Base-by-base conservation (phyloP, 2,113 vertebrate genomes). In the Prionailurus bengalensis region DNA sequence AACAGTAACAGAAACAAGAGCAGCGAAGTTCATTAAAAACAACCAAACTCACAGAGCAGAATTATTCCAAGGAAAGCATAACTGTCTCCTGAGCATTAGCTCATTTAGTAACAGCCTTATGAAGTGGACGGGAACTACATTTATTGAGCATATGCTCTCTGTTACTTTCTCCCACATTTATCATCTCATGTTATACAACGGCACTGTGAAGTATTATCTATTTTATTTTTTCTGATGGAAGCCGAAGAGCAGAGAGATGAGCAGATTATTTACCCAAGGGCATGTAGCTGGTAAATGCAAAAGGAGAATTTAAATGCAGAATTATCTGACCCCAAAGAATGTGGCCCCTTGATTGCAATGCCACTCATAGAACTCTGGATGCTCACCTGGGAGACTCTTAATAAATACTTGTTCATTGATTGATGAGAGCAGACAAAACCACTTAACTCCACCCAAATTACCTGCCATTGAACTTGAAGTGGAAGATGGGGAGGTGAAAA, bases 21-120 rank as follows among this genome's bases (percentile, higher is more conserved):
- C 71, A 80, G n/a, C 21, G 23, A 83, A 81, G 70, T 90, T 96
- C 83, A 95, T 94, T 85, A 94, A 94, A 96, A 94, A 78, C 4
- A 19, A 87, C 90, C 80, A 79, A 80, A 84, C 14, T 91, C 51
- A 11, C 12, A 10, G 10, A 79, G 82, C n/a, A 94, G 74, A 82
- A 94, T 66, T 76, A 90, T 84, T 92, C 33, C n/a, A 58, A 66
- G 79, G 76, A 91, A 96, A 86, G 83, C 29, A 36, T 12, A 70
- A 65, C 45, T 5, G 23, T 91, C 79, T 94, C 79, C 31, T 71
- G 95, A 94, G 70, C 53, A 87, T 93, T 93, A 92, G 55, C n/a
- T 96, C 33, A 70, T 91, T 95, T 51, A 21, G 74, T 25, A 85
- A 78, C 15, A 79, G 65, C 74, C 58, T 92, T 42, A 84, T 14